These are phyloP conservation scores for Nasonia giraulti DNA, from an alignment of 1,140 invertebrate species.

Conservation along the genomic window DNA sequence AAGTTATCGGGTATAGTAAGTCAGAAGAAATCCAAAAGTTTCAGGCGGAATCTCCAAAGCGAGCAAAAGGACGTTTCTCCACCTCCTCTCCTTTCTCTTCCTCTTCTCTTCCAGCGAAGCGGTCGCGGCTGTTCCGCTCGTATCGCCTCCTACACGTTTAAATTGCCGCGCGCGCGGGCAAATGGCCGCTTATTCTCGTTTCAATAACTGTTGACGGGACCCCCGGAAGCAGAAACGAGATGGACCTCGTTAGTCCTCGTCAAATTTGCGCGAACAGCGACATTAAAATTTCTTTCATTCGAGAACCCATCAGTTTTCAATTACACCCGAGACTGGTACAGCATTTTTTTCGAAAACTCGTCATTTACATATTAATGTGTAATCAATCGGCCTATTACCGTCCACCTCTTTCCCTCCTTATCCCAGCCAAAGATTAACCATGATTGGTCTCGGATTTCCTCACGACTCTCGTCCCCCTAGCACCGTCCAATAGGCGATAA, in stretches of 20 bases:
- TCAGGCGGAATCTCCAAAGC: conserved; percentile 13
- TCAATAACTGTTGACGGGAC: too few relatives aligned
- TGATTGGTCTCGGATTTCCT: neutral
- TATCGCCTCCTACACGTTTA: conserved; percentile 44
- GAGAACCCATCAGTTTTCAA: neutral
- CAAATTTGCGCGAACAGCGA: too few relatives aligned
- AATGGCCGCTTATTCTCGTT: too few relatives aligned
- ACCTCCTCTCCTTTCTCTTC: neutral
- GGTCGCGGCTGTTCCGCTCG: conserved; percentile 11
- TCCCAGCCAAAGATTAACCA: neutral
- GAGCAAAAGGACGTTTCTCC: conserved; percentile 16
- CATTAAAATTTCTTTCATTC: too few relatives aligned
- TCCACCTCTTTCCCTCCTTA: neutral
- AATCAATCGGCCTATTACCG: neutral
- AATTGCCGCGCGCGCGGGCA: too few relatives aligned
- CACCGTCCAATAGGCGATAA: conserved; percentile 31
- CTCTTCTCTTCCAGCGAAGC: neutral
- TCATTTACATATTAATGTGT: neutral
- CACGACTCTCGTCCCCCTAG: neutral
- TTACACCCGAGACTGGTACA: neutral
- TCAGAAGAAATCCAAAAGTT: neutral
- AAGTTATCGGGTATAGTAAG: neutral
- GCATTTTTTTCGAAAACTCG: neutral
- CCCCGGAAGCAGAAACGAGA: too few relatives aligned
- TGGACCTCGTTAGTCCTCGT: too few relatives aligned